These are phyloP conservation scores for Phortica okadai DNA, from an alignment of 2,888 invertebrate species.

Conservation along the genomic window DNA sequence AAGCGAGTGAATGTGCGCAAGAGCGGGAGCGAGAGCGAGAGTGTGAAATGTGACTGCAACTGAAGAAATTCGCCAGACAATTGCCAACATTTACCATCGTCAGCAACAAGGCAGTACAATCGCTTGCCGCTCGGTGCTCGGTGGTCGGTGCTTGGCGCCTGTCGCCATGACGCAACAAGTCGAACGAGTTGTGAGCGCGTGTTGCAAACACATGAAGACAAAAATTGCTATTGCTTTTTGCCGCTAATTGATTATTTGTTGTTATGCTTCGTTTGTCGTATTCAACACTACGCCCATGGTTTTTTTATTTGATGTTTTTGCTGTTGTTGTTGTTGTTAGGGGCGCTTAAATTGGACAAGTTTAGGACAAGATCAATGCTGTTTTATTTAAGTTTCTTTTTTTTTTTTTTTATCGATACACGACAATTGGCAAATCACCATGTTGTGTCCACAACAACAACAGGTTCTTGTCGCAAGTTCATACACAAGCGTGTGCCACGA, in stretches of 20 bases:
- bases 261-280: constrained; percentile 65
- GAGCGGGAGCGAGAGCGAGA: too few species aligned
- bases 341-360: constrained; percentile 61
- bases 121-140: constrained; percentile 50
- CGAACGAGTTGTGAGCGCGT: background rate
- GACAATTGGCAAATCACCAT: background rate
- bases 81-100: background rate
- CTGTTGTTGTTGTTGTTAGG: constrained; percentile 52
- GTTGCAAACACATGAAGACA: constrained; percentile 8
- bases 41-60: constrained; percentile 56
- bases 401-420: background rate
- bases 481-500: background rate
- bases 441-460: constrained; percentile 46
- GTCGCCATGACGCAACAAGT: background rate
- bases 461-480: constrained; percentile 54
- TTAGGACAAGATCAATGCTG: constrained; percentile 71
- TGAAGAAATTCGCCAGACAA: background rate
- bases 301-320: constrained; percentile 16
- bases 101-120: constrained; percentile 42
- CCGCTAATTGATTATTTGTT: constrained; percentile 41
- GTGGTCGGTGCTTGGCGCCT: background rate
- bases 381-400: constrained; percentile 48
- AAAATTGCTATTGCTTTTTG: constrained; percentile 15
- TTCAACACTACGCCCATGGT: background rate
- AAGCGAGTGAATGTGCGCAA: background rate